Evolutionary conservation across 2,113 vertebrate species (phyloP), one percentile per base, ranked within the genome.

Genomic region (Lamprotornis superbus): DNA sequence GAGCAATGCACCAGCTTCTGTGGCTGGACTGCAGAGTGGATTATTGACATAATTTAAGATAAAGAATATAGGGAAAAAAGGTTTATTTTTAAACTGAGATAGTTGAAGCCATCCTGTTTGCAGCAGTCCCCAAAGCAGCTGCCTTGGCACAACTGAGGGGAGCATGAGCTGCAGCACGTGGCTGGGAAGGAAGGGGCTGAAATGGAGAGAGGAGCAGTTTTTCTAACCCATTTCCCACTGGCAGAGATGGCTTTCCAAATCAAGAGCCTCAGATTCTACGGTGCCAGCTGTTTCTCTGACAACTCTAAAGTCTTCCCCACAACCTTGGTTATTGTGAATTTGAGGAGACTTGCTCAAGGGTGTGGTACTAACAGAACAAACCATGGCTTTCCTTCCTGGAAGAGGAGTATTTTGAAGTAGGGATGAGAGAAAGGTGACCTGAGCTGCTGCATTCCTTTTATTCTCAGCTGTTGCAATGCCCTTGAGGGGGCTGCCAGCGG

Each of bases 391-490:
- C 27, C 35, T 77, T 70, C 79, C 80, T 95, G 77, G 16, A 78
- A 77, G 46, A 83, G 57, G 30, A 77, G 15, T 67, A 24, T 95
- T 97, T 94, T 81, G 86, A 86, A 88, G 68, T 15, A 25, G 12
- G 7, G 10, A 14, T 5, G 23, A 80, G 68, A 61, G 83, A 61
- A 90, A 75, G 76, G 76, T 90, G 88, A 93, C 83, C 90, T 77
- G 86, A 95, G 89, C 79, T 10, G 9, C 79, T 88, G 83, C 92
- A 93, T 96, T 97, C 92, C 59, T 83, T 60, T 92, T 96, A 94
- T 95, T 95, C 95, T 95, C 90, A 97, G 95, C 94, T 95, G 92
- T 96, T 92, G 80, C 87, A 81, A 33, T 61, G 87, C 69, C 87
- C 80, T 69, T 89, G 59, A n/a, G 2, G 5, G 60, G 55, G 10